Evolutionary conservation across 2,113 vertebrate species (phyloP).

Genomic region (Nothocercus nigrocapillus): DNA sequence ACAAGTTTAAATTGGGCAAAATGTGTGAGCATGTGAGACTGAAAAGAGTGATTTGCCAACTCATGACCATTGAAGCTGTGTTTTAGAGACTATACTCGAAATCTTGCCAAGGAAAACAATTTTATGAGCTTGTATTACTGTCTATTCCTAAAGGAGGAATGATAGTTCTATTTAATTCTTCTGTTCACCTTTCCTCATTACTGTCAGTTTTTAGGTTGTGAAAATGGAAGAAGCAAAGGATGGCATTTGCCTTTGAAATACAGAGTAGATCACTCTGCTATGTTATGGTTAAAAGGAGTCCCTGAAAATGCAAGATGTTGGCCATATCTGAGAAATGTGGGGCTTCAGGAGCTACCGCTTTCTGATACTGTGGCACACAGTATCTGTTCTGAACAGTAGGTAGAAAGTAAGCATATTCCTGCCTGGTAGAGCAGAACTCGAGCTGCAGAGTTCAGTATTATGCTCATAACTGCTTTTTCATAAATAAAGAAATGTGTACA

Average conservation of each 20-base stretch:
- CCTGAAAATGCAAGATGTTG: not conserved
- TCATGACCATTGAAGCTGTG: not conserved
- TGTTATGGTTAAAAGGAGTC: not conserved
- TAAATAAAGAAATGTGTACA: not conserved
- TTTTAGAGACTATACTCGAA: slow-evolving; percentile 54
- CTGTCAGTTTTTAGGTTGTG: not conserved
- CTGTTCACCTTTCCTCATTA: slow-evolving; percentile 9
- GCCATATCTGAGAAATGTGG: not conserved
- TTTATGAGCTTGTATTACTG: slow-evolving; percentile 34
- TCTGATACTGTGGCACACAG: not conserved
- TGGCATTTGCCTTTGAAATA: not conserved
- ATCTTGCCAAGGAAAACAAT: slow-evolving; percentile 55
- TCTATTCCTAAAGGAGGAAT: slow-evolving; percentile 32
- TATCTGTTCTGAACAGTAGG: not conserved
- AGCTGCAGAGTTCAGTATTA: not conserved
- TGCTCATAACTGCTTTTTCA: not conserved
- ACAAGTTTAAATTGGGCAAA: not conserved
- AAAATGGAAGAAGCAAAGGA: not conserved
- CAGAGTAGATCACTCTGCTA: not conserved
- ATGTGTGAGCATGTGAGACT: not conserved
- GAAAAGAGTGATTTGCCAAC: not conserved
- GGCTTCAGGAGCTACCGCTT: not conserved
- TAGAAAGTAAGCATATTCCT: not conserved
- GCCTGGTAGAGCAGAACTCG: not conserved
- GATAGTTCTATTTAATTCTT: slow-evolving; percentile 21